These are phyloP conservation scores for Hydrotaea diabolus DNA, from an alignment of 2,888 invertebrate species.

Conservation along the genomic window DNA sequence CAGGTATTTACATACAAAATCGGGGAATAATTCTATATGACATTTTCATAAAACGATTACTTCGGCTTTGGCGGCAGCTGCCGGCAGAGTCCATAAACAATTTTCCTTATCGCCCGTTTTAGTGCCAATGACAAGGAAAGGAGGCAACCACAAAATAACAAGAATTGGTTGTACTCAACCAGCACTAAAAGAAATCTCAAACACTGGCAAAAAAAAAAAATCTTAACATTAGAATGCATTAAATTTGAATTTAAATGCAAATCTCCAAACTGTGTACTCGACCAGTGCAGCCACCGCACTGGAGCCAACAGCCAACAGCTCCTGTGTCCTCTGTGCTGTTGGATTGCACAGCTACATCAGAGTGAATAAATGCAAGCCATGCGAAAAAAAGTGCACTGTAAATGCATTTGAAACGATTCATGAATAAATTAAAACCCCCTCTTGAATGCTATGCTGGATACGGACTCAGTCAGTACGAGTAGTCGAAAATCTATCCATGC, in stretches of 20 bases:
- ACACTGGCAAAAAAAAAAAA: conserved; percentile 2
- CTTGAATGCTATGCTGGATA: neutral
- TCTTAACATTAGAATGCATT: conserved; percentile 39
- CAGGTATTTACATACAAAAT: too few relatives aligned
- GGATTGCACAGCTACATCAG: neutral
- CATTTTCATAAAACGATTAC: too few relatives aligned
- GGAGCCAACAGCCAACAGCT: too few relatives aligned
- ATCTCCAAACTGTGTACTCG: conserved; percentile 34
- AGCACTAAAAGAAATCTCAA: conserved; percentile 3
- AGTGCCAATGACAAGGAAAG: conserved; percentile 26
- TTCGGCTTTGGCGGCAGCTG: neutral
- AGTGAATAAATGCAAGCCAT: neutral
- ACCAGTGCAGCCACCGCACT: conserved; percentile 23
- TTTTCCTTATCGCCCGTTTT: conserved; percentile 9
- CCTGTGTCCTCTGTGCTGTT: neutral
- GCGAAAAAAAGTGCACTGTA: conserved; percentile 1
- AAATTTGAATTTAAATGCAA: conserved; percentile 53
- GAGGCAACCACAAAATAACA: neutral
- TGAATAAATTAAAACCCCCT: conserved; percentile 62
- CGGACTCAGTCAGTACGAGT: neutral
- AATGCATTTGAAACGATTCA: conserved; percentile 58
- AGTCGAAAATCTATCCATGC: neutral
- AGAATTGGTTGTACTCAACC: neutral
- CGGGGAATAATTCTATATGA: too few relatives aligned
- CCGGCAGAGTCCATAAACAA: conserved; percentile 30